Base-by-base conservation (phyloP, 1,140 invertebrate genomes). In the Apis dorsata region DNA sequence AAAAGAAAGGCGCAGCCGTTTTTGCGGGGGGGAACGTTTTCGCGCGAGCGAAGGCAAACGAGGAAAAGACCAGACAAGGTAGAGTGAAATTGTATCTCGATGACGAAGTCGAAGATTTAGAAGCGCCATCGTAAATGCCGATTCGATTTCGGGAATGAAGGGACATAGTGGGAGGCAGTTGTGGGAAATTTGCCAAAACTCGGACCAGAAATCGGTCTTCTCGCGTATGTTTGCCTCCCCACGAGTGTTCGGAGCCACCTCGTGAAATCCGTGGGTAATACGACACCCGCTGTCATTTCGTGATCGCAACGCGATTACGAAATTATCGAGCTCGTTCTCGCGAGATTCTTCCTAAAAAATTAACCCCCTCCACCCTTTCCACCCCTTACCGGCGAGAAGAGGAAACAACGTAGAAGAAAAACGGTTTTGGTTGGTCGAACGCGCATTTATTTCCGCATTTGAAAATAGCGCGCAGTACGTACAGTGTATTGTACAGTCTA, bases 161-260 rank as follows among this genome's bases (percentile, higher is more conserved):
- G 79, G 79, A 86, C 77, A 84, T 79, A 86, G 83, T 66, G 63
- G 79, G 88, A 89, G 88, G 86, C 72, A 59, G 72, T 69, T 73
- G 83, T 86, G 87, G 91, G 90, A 89, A 85, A 89, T 81, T 86
- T 91, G 90, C 91, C 91, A 91, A 91, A 90, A 44, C 73, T 77
- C 78, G 53, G 73, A 83, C 71, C 81, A 86, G 89, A 90, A 88
- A 88, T 88, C 88, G 85, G 83, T 86, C 90, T 88, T 84, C 88
- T 79, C 77, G 72, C 85, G 86, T 90, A 89, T 90, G 88, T 90
- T 85, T 86, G 83, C 62, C 80, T 53, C 85, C 65, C 80, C 79
- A 76, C 53, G 70, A 76, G 84, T 79, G 72, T 0, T 34, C 34
- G 28, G 28, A 28, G 74, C 63, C 34, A n/a, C 62, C 75, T 79